Evolutionary conservation across 2,888 invertebrate genomes (phyloP), one percentile per base, ranked within the genome.

Genomic region (Cryptophagus acutangulus): DNA sequence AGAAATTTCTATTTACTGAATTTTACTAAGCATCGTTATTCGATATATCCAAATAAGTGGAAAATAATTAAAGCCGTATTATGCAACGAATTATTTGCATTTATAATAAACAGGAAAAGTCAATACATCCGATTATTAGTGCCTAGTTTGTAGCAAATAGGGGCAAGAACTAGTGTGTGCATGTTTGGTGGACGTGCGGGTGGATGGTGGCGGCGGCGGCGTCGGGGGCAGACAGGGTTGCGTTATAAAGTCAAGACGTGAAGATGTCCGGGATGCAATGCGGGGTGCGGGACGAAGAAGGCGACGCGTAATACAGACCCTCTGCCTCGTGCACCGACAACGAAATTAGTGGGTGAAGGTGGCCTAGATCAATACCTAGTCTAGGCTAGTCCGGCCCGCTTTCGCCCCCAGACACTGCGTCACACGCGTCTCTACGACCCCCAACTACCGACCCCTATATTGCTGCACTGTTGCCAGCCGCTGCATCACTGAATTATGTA

Each of bases 291-390:
- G 9, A 31, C 33, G 30, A 41, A 36, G 38, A 33, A 34, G 41
- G 37, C 41, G 43, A 52, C 20, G 20, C 20, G 20, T 20, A 8
- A 5, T 29, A n/a, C 24, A 20, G n/a, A 35, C 41, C 47, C 48
- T 41, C 45, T 39, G 41, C 45, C 41, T 41, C 44, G 45, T 49
- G 50, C 54, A 49, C 51, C 58, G 61, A 55, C 61, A 59, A 63
- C 65, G 63, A 66, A 67, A 67, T 67, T 67, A 67, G 66, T 68
- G 66, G 68, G 66, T 67, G 66, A 67, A 67, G 67, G 66, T 66
- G 60, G 65, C 65, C 66, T 65, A 68, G 68, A 68, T 66, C 66
- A 67, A 66, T 68, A 68, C 66, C 63, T 59, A 61, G 64, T 66
- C 68, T 68, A 67, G 67, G 63, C 66, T 62, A 63, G 43, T 38